phyloP scores from a whole-genome alignment of 2,113 vertebrate species.

The Falco punctatus region DNA sequence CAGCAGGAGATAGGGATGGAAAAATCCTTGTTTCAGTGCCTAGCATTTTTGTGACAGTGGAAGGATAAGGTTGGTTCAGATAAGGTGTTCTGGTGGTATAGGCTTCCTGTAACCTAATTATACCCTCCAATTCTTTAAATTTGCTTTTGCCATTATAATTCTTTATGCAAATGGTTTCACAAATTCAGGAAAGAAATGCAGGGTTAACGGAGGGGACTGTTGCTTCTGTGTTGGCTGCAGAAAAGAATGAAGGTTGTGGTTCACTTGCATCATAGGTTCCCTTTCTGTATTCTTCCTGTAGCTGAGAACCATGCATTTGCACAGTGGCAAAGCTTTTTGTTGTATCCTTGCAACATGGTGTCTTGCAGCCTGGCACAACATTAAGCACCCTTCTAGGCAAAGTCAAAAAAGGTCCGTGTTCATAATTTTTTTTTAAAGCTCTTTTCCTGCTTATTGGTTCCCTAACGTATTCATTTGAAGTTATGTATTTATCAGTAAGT shows the following conservation, averaged over 20 bases:
- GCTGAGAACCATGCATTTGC: not conserved
- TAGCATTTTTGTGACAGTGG: not conserved
- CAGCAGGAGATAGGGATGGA: not conserved
- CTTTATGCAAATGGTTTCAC: not conserved
- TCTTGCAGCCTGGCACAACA: not conserved
- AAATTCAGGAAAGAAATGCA: not conserved
- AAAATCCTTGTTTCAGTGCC: not conserved
- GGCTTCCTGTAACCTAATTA: not conserved
- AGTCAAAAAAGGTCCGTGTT: not conserved
- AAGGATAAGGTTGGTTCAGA: not conserved
- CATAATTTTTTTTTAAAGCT: not conserved
- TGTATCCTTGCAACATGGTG: not conserved
- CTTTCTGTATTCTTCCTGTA: slow-evolving; percentile 23
- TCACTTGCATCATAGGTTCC: slow-evolving; percentile 43
- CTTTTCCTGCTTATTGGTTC: not conserved
- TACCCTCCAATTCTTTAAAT: not conserved
- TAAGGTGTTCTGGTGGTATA: not conserved
- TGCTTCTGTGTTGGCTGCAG: not conserved
- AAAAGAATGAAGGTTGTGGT: slow-evolving; percentile 36
- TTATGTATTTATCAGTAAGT: not conserved
- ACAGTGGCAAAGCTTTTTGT: not conserved
- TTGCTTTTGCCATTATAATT: not conserved
- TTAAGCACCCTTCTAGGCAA: not conserved
- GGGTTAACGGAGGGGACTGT: not conserved
- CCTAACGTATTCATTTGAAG: not conserved